Evolutionary conservation across 2,888 invertebrate genomes (phyloP).

Genomic region (Gymnoscelis rufifasciata): DNA sequence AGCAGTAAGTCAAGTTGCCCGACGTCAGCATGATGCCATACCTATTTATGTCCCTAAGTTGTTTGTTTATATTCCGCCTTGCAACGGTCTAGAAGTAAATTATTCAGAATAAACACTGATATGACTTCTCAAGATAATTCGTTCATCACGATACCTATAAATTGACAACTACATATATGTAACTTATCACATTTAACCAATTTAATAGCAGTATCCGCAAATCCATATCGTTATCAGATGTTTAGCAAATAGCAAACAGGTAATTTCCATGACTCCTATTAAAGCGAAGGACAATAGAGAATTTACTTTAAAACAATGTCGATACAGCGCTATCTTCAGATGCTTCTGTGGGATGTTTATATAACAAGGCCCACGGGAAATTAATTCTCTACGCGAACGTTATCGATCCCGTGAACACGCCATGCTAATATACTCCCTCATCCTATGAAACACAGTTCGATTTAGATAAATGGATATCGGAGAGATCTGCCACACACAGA

Average conservation of each 20-base stretch:
- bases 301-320: conserved; percentile 9
- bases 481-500: neutral
- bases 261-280: conserved; percentile 27
- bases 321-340: conserved; percentile 13
- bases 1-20: no score
- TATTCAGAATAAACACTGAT: no score
- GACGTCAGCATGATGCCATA: no score
- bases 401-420: conserved; percentile 18
- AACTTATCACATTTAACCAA: conserved; percentile 35
- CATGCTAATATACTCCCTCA: no score
- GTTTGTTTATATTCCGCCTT: no score
- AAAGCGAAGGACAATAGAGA: conserved; percentile 1
- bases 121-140: no score
- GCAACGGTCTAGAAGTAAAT: no score
- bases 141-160: no score
- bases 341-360: conserved; percentile 11
- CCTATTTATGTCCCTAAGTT: no score
- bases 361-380: conserved; percentile 35
- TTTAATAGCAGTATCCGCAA: no score
- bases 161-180: conserved; percentile 15
- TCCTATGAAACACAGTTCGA: no score
- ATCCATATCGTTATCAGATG: conserved; percentile 35
- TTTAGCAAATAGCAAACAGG: conserved; percentile 45
- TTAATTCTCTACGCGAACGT: conserved; percentile 33
- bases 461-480: no score